These are phyloP conservation scores for Athalia rosae DNA, from an alignment of 2,888 invertebrate species.

Conservation along the genomic window DNA sequence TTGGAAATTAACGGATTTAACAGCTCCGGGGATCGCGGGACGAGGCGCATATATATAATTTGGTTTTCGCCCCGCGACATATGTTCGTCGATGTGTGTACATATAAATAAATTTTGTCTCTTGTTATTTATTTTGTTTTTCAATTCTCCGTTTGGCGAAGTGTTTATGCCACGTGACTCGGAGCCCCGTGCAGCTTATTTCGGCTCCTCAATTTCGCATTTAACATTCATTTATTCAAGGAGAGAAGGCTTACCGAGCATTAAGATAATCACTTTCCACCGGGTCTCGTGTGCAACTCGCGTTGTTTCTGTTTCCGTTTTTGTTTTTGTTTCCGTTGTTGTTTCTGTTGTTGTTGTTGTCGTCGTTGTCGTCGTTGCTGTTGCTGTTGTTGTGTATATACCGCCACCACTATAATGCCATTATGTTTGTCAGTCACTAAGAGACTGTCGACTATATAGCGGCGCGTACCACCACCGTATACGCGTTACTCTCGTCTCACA, in stretches of 20 bases:
- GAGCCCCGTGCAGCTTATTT: background rate
- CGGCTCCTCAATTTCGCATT: constrained; percentile 26
- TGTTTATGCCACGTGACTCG: background rate
- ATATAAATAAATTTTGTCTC: background rate
- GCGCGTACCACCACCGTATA: too few species aligned
- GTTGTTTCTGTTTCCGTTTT: constrained; percentile 49
- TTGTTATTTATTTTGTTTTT: background rate
- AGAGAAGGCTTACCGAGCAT: constrained; percentile 58
- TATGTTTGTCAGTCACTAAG: constrained; percentile 59
- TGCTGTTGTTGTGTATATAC: too few species aligned
- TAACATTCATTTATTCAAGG: constrained; percentile 44
- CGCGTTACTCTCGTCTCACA: background rate
- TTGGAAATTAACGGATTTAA: constrained; percentile 35
- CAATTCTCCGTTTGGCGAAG: background rate
- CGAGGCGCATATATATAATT: too few species aligned
- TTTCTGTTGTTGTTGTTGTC: too few species aligned
- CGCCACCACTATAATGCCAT: constrained; percentile 62
- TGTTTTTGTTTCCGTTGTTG: too few species aligned
- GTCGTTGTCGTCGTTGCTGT: too few species aligned
- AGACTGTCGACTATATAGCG: constrained; percentile 49
- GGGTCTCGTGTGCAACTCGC: constrained; percentile 56
- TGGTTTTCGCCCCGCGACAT: background rate
- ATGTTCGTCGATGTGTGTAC: background rate
- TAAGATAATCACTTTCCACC: constrained; percentile 64
- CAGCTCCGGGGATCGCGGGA: constrained; percentile 15